These are phyloP conservation scores for Pocillopora meandrina DNA, from an alignment of 92 coral and sea anemone genomes.

Conservation along the genomic window DNA sequence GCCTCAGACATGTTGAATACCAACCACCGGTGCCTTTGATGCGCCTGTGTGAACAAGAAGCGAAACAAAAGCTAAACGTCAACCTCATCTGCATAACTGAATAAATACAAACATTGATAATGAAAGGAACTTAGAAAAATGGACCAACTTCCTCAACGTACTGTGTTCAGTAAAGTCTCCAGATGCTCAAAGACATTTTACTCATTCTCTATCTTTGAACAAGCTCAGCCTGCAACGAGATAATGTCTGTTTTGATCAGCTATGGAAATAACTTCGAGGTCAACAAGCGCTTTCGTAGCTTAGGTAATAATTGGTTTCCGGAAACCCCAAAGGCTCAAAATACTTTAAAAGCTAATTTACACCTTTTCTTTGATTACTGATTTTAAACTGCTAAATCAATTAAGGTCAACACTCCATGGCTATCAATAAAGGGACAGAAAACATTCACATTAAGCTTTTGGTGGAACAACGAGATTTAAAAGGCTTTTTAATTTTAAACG, in stretches of 20 bases:
- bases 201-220: slow-evolving; percentile 2
- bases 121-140: slow-evolving; percentile 6
- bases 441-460: not conserved
- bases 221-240: not conserved
- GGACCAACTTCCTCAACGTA: not conserved
- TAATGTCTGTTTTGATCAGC: slow-evolving; percentile 14
- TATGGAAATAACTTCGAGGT: slow-evolving; percentile 7
- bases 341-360: slow-evolving; percentile 9
- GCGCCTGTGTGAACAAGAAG: slow-evolving; percentile 44
- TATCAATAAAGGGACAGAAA: slow-evolving; percentile 8
- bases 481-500: not conserved
- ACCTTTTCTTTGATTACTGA: slow-evolving; percentile 20
- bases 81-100: slow-evolving; percentile 46
- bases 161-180: slow-evolving; percentile 6
- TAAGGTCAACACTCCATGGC: slow-evolving; percentile 11
- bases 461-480: not conserved
- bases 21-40: slow-evolving; percentile 14
- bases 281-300: not conserved
- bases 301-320: slow-evolving; percentile 1
- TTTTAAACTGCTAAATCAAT: not conserved
- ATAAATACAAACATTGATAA: slow-evolving; percentile 18
- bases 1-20: slow-evolving; percentile 42
- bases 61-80: slow-evolving; percentile 42
- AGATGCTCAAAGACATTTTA: not conserved
- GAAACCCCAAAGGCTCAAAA: slow-evolving; percentile 4